phyloP scores from a whole-genome alignment of 35 echinoderm and acorn worm species.

The Hemicentrotus pulcherrimus region DNA sequence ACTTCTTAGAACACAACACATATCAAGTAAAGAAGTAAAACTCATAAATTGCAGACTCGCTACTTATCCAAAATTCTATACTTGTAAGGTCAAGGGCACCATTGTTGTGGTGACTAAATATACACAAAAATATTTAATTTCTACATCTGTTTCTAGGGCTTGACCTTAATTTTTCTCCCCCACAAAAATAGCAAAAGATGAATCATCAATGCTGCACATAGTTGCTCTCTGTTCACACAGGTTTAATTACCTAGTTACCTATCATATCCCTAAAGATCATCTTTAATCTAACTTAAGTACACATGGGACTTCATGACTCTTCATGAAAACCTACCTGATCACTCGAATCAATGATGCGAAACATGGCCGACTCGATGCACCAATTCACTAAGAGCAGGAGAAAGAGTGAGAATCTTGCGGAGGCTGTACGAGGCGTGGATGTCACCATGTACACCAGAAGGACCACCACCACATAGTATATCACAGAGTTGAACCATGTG shows the following conservation, averaged over 20 bases:
- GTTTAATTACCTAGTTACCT: background rate
- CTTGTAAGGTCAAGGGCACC: too few relatives aligned
- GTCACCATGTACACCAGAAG: constrained; percentile 83
- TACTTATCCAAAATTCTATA: too few relatives aligned
- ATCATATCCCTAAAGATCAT: background rate
- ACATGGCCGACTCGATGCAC: constrained; percentile 71
- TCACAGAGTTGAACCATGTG: constrained; percentile 83
- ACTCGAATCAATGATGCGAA: background rate
- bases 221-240: background rate
- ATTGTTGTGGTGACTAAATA: too few relatives aligned
- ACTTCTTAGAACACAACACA: background rate
- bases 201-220: background rate
- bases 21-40: too few relatives aligned
- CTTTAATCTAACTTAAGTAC: background rate
- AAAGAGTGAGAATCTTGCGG: constrained; percentile 81
- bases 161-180: background rate
- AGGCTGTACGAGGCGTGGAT: constrained; percentile 72
- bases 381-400: constrained; percentile 60
- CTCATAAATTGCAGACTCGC: too few relatives aligned
- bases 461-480: constrained; percentile 73
- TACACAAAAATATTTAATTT: too few relatives aligned
- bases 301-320: too few relatives aligned
- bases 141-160: background rate
- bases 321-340: constrained; percentile 68
- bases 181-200: background rate